Conservation (phyloP, 2,113 vertebrate genomes). For the Charina bottae region DNA sequence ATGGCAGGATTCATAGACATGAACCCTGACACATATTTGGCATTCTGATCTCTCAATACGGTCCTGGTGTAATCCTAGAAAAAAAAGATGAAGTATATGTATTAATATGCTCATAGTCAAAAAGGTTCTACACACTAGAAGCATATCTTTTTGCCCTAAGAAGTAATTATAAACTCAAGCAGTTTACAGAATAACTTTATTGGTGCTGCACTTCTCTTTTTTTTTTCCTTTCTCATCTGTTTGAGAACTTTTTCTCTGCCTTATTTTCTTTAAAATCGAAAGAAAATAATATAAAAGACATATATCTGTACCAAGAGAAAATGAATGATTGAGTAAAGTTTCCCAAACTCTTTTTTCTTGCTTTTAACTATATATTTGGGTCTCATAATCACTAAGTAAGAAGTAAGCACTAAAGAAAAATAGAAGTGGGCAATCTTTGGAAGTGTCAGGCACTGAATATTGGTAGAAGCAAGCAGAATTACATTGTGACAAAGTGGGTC, state of each 20-base stretch:
- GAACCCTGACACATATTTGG: too few relatives aligned
- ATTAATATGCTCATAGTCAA: neutral
- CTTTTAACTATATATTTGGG: slow-evolving; percentile 42
- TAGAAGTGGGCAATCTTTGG: slow-evolving; percentile 42
- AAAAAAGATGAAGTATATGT: neutral
- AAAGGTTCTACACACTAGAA: slow-evolving; percentile 15
- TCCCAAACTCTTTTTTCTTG: slow-evolving; percentile 40
- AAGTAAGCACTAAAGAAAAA: slow-evolving; percentile 58
- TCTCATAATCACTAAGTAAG: slow-evolving; percentile 65
- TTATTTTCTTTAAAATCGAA: slow-evolving; percentile 37
- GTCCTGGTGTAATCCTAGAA: neutral
- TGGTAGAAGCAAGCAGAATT: slow-evolving; percentile 59
- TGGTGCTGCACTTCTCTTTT: slow-evolving; percentile 42
- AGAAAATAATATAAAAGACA: slow-evolving; percentile 53
- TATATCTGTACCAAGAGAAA: slow-evolving; percentile 3
- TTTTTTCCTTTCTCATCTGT: slow-evolving; percentile 44
- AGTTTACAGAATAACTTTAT: slow-evolving; percentile 39
- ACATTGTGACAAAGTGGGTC: slow-evolving; percentile 42
- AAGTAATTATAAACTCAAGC: neutral
- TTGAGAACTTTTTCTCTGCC: neutral
- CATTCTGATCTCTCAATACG: neutral
- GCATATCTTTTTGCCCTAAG: neutral
- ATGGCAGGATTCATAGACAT: too few relatives aligned
- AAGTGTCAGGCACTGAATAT: slow-evolving; percentile 58
- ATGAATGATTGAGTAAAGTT: slow-evolving; percentile 46